Percentiles rank a stretch among this genome's conserved stretches.
These are phyloP conservation scores for Otis tarda DNA, from an alignment of 2,113 vertebrate genomes.

Conservation along the genomic window DNA sequence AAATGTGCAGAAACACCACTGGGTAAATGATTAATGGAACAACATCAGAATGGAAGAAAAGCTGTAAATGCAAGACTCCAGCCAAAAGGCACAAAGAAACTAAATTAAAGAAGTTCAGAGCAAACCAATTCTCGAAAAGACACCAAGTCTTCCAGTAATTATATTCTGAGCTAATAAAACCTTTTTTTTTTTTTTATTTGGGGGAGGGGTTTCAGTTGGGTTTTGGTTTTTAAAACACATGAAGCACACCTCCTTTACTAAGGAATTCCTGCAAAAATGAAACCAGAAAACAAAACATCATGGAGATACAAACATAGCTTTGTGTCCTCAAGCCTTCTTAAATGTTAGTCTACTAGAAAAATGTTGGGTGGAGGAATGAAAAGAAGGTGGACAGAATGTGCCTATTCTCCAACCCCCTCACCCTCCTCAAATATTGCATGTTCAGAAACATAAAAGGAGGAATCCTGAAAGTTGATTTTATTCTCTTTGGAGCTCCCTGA, in stretches of 20 bases:
- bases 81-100: slow-evolving; percentile 45
- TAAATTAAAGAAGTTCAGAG: slow-evolving; percentile 22
- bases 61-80: slow-evolving; percentile 14
- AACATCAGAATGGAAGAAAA: slow-evolving; percentile 44
- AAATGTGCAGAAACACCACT: slow-evolving; percentile 5
- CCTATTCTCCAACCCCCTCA: neutral
- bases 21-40: slow-evolving; percentile 35
- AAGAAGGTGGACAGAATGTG: neutral
- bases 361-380: rapidly evolving
- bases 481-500: slow-evolving; percentile 46
- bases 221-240: neutral
- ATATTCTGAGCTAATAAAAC: neutral
- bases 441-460: slow-evolving; percentile 49
- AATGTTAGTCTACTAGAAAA: neutral
- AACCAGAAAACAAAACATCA: neutral
- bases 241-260: neutral
- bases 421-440: neutral
- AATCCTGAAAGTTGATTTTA: slow-evolving; percentile 41
- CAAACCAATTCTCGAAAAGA: slow-evolving; percentile 32
- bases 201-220: neutral
- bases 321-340: neutral
- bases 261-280: neutral
- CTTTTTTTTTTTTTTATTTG: neutral
- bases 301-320: neutral
- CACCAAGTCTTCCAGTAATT: neutral